These are phyloP conservation scores for Marcusenius ussheri DNA, from an alignment of 2,113 vertebrate genomes.

Conservation along the genomic window DNA sequence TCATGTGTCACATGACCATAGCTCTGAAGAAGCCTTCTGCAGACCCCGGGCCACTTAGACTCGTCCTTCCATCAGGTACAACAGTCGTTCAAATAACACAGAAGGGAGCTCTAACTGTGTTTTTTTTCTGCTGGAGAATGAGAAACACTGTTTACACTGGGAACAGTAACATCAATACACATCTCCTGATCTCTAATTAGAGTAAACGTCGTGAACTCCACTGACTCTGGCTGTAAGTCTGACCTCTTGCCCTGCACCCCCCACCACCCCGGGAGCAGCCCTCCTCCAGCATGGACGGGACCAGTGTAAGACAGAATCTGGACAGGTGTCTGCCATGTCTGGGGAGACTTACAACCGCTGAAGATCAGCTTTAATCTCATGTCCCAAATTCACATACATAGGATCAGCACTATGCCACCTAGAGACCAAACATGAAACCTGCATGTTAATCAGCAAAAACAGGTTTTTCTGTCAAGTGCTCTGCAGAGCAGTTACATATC, in stretches of 20 bases:
- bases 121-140: background rate
- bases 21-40: background rate
- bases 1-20: background rate
- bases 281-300: background rate
- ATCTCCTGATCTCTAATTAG: background rate
- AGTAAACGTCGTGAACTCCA: background rate
- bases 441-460: background rate
- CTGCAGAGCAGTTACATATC: background rate
- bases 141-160: background rate
- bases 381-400: background rate
- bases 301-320: background rate
- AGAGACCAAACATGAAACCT: background rate
- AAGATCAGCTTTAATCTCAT: background rate
- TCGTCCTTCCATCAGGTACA: background rate
- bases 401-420: background rate
- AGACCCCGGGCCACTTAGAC: background rate
- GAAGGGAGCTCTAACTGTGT: background rate
- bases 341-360: background rate
- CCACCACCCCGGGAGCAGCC: background rate
- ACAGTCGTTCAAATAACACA: background rate
- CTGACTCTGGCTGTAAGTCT: background rate
- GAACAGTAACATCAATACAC: background rate
- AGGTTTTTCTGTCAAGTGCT: background rate
- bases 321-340: background rate
- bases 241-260: background rate